Evolutionary conservation across 2,797 vertebrate genomes (phyloP).

Genomic region (Avahi laniger): DNA sequence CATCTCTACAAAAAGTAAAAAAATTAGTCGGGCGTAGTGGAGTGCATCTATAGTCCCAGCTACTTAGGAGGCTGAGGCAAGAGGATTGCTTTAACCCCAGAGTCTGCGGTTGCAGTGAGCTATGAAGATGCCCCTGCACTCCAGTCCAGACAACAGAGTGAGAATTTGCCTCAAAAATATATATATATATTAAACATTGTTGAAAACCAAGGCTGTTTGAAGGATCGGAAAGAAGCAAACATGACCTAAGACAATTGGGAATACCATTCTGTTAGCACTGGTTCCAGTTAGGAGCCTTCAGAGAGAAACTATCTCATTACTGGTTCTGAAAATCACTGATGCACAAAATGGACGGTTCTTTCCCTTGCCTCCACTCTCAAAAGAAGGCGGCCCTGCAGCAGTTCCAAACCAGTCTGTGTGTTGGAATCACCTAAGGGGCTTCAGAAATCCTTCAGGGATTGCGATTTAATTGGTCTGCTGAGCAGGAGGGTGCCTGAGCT

Average conservation of each 20-base stretch:
- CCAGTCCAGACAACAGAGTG: too few relatives aligned
- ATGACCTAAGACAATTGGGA: not conserved
- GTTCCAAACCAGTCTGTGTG: not conserved
- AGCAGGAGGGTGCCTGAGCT: not conserved
- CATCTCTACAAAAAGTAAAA: too few relatives aligned
- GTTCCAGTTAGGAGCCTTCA: not conserved
- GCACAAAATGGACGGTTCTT: not conserved
- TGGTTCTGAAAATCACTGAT: constrained; percentile 39
- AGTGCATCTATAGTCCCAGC: not conserved
- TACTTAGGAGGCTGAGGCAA: too few relatives aligned
- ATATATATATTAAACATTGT: too few relatives aligned
- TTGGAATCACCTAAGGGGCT: not conserved
- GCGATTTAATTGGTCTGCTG: not conserved
- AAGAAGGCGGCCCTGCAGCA: not conserved
- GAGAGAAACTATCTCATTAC: not conserved
- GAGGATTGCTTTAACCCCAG: too few relatives aligned
- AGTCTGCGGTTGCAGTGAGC: too few relatives aligned
- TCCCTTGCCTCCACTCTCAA: not conserved
- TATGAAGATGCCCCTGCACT: too few relatives aligned
- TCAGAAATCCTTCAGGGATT: not conserved
- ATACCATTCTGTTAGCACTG: constrained; percentile 29
- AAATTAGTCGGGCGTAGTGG: too few relatives aligned
- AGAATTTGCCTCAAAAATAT: too few relatives aligned
- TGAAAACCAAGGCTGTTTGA: constrained; percentile 72
- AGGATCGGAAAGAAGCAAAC: constrained; percentile 46